Base-by-base conservation (phyloP, 1,140 invertebrate genomes). In the Ooceraea biroi region DNA sequence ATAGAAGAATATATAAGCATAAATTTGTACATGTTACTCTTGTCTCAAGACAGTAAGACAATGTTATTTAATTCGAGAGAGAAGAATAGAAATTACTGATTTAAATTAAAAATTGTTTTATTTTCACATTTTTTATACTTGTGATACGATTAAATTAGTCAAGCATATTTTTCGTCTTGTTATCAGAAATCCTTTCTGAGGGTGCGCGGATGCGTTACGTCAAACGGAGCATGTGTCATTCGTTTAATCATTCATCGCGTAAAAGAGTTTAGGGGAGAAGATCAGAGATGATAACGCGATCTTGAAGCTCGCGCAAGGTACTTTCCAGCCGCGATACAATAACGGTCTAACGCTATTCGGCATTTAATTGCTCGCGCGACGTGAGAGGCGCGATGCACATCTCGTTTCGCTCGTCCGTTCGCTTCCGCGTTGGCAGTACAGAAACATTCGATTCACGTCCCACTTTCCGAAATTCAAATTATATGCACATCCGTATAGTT, bases 171-270 rank as follows among this genome's bases (percentile, higher is more conserved):
- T n/a, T n/a, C n/a, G n/a, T n/a, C n/a, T n/a, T n/a, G n/a, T n/a
- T n/a, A n/a, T n/a, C n/a, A n/a, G n/a, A n/a, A n/a, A n/a, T n/a
- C n/a, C n/a, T n/a, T n/a, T n/a, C n/a, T n/a, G n/a, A n/a, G n/a
- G n/a, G n/a, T n/a, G n/a, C n/a, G n/a, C 36, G 71, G 41, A 58
- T 41, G 52, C 30, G 44, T 25, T 22, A 44, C 73, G 22, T 25
- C 36, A n/a, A 25, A 36, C 27, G 12, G 60, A 65, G 36, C 36
- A 65, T 66, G 60, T 36, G 58, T 77, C 73, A 66, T 65, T 65
- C 58, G 5, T 27, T 44, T 36, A 44, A 58, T 12, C 41, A 41
- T 72, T 41, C 19, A 36, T 2, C 11, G 4, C 12, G 17, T 41
- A 12, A 48, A 52, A 50, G 1, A 30, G 50, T 52, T n/a, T 5